phyloP scores from a whole-genome alignment of 2,888 invertebrate genomes.

The Clivina fossor region DNA sequence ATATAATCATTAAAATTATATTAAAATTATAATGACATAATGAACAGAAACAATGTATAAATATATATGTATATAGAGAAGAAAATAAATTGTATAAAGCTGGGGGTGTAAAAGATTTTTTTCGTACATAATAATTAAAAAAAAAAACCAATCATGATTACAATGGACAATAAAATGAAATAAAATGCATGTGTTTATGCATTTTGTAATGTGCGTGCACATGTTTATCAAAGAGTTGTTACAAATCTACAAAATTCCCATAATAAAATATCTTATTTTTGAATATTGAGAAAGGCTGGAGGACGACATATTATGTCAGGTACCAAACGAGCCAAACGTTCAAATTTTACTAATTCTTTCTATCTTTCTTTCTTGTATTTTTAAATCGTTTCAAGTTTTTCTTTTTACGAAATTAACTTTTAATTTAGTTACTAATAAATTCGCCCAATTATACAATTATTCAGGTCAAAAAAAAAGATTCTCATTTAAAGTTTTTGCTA shows the following conservation, averaged over 20 bases:
- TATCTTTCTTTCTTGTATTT: no score
- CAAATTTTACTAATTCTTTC: no score
- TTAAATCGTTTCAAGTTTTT: no score
- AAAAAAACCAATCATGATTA: constrained; percentile 5
- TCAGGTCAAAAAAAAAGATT: no score
- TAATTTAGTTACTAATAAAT: no score
- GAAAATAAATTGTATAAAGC: not conserved
- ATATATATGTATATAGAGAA: not conserved
- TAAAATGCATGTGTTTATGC: constrained; percentile 26
- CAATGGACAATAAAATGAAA: not conserved
- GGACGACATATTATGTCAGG: constrained; percentile 41
- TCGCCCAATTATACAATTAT: no score
- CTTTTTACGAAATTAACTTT: no score
- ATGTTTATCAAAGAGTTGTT: constrained; percentile 31
- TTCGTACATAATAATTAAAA: constrained; percentile 8
- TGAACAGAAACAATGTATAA: not conserved
- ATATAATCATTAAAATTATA: constrained; percentile 15
- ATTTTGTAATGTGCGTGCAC: constrained; percentile 27
- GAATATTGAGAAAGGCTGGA: constrained; percentile 32
- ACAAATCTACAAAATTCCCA: constrained; percentile 35
- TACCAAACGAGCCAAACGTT: constrained; percentile 45
- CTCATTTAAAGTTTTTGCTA: no score
- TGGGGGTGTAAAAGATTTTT: not conserved
- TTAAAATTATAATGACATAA: not conserved
- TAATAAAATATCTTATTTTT: constrained; percentile 34